Conservation (phyloP, 1,140 invertebrate species). For the Tetramorium simillimum region DNA sequence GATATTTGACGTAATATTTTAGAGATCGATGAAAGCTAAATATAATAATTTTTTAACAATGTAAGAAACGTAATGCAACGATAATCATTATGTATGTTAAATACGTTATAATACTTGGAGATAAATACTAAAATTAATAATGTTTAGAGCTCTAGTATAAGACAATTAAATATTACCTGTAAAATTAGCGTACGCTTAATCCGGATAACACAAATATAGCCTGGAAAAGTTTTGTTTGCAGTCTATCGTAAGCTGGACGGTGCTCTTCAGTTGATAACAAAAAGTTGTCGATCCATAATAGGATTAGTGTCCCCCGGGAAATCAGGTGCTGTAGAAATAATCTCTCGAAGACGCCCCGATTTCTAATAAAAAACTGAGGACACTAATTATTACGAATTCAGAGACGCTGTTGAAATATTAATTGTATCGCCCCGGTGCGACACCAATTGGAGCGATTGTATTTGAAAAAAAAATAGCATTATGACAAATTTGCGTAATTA, state of each 20-base stretch:
- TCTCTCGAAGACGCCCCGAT: slow-evolving; percentile 77
- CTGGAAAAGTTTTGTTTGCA: slow-evolving; percentile 28
- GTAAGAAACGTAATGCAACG: neutral
- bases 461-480: neutral
- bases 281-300: slow-evolving; percentile 81
- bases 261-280: slow-evolving; percentile 69
- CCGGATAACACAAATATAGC: neutral
- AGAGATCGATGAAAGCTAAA: neutral
- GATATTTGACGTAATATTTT: neutral
- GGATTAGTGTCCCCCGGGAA: slow-evolving; percentile 83
- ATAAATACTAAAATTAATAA: neutral
- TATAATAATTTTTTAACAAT: neutral
- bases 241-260: neutral
- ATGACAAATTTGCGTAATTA: neutral
- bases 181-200: slow-evolving; percentile 22
- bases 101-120: neutral
- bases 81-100: neutral
- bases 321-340: slow-evolving; percentile 76
- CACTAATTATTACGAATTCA: slow-evolving; percentile 79
- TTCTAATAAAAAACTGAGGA: slow-evolving; percentile 79
- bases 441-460: neutral
- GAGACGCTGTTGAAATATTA: slow-evolving; percentile 22
- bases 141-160: neutral
- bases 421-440: slow-evolving; percentile 4
- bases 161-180: neutral